Base-by-base conservation (phyloP, 2,888 invertebrate species). In the Erebia epiphron region DNA sequence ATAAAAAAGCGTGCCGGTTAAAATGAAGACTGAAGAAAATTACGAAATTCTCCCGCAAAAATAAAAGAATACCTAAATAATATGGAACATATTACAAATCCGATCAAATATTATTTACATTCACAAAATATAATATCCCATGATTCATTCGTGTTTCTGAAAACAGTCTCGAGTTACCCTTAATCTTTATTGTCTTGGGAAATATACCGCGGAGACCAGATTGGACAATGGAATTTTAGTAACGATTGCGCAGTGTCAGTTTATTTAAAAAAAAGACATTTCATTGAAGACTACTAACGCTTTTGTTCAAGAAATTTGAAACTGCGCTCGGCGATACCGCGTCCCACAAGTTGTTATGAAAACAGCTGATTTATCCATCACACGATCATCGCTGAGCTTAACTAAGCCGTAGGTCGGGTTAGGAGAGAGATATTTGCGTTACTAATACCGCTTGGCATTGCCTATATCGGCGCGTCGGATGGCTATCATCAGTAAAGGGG, bases 181-280 rank as follows among this genome's bases (percentile, higher is more conserved):
- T 84, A 85, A 86, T 86, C 87, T 86, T 76, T 84, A 89, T 87
- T 90, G 90, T 89, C 86, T 90, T 89, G 90, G 88, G 90, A 91
- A 90, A 84, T 81, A 80, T 80, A 74, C 58, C 83, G 84, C 82
- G 86, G 83, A 85, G 85, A 84, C 85, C 85, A 85, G 85, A 88
- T 84, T 82, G 90, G 88, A 92, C 92, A 90, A 92, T 90, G 92
- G 91, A 76, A 83, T 87, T 86, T 84, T 86, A 89, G 89, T 87
- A 87, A 86, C 83, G 86, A 86, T 87, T 86, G 83, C 83, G 86
- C 84, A 87, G 88, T 90, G 86, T 90, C 89, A 84, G 85, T 84
- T 88, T 86, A 82, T 86, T 49, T 82, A 84, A 81, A 81, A 76
- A 85, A 88, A 75, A 77, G 68, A 76, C 75, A 77, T 88, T 84